Evolutionary conservation across 2,113 vertebrate species (phyloP).

Genomic region (Bagarius yarrelli): DNA sequence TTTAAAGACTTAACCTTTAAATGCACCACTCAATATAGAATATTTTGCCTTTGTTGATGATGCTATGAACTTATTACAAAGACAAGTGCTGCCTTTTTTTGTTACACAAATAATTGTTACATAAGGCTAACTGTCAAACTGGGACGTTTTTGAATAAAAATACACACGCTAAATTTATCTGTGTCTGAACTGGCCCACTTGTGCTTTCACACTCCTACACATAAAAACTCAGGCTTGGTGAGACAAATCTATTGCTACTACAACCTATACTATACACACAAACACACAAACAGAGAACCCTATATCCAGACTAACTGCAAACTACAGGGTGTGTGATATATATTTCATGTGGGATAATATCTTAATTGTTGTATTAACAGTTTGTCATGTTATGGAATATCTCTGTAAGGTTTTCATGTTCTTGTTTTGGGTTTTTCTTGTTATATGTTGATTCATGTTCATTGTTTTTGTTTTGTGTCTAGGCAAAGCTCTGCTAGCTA

Average conservation of each 20-base stretch:
- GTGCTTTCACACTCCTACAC: slow-evolving; percentile 43
- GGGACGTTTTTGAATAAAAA: slow-evolving; percentile 37
- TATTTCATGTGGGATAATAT: too few relatives aligned
- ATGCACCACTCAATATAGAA: neutral
- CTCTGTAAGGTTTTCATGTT: too few relatives aligned
- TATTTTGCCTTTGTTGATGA: neutral
- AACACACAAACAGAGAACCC: slow-evolving; percentile 1
- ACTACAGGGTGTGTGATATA: too few relatives aligned
- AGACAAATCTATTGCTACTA: neutral
- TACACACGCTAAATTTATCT: slow-evolving; percentile 18
- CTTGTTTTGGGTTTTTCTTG: too few relatives aligned
- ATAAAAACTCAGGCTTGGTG: slow-evolving; percentile 13
- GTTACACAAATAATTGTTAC: slow-evolving; percentile 1
- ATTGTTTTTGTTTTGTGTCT: too few relatives aligned
- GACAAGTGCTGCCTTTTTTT: neutral
- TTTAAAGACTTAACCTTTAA: neutral
- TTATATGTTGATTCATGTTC: too few relatives aligned
- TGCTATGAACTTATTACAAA: neutral
- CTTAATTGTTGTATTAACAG: too few relatives aligned
- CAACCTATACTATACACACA: slow-evolving; percentile 6
- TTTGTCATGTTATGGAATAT: too few relatives aligned
- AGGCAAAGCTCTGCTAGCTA: too few relatives aligned
- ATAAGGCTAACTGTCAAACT: slow-evolving; percentile 14
- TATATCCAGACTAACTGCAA: neutral
- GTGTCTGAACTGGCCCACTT: slow-evolving; percentile 20